A percentile compares a stretch with the other conserved stretches of the same genome.
phyloP scores from a whole-genome alignment of 2,797 vertebrate species.

The Eospalax fontanierii region DNA sequence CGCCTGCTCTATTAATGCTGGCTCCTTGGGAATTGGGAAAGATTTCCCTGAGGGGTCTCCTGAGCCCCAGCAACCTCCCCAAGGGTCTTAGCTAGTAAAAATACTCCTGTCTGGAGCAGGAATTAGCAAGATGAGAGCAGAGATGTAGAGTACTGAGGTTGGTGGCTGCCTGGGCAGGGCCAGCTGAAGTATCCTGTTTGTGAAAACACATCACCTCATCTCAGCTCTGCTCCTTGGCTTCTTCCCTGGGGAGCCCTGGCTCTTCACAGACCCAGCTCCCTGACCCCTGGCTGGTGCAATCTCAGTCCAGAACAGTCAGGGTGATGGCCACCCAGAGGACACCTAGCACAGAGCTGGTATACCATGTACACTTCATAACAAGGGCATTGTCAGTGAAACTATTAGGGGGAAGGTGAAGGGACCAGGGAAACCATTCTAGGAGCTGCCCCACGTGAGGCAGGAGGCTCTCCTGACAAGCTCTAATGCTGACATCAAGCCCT shows the following conservation, averaged over 20 bases:
- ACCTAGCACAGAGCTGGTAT: not conserved
- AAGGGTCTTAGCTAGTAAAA: slow-evolving; percentile 7
- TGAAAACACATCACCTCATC: not conserved
- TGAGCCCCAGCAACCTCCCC: slow-evolving; percentile 63
- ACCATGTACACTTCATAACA: rapidly evolving
- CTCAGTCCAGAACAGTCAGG: not conserved
- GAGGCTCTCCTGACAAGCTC: not conserved
- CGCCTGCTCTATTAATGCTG: slow-evolving; percentile 73
- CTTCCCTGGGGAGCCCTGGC: not conserved
- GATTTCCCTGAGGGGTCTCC: slow-evolving; percentile 70
- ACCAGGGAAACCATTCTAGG: not conserved
- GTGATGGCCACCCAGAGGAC: not conserved
- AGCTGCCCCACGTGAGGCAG: not conserved
- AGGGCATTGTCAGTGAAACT: not conserved
- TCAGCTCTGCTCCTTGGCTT: not conserved
- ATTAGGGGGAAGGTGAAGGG: rapidly evolving
- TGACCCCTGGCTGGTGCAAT: not conserved
- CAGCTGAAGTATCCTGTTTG: slow-evolving; percentile 13
- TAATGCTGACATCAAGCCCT: not conserved
- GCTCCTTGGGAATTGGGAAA: not conserved
- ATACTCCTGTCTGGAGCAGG: not conserved
- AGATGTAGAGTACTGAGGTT: rapidly evolving
- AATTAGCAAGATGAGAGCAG: slow-evolving; percentile 3
- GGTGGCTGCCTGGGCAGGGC: not conserved
- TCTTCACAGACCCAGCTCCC: not conserved